These are phyloP conservation scores for Gryon sp. DNA, from an alignment of 1,140 invertebrate species.

Conservation along the genomic window DNA sequence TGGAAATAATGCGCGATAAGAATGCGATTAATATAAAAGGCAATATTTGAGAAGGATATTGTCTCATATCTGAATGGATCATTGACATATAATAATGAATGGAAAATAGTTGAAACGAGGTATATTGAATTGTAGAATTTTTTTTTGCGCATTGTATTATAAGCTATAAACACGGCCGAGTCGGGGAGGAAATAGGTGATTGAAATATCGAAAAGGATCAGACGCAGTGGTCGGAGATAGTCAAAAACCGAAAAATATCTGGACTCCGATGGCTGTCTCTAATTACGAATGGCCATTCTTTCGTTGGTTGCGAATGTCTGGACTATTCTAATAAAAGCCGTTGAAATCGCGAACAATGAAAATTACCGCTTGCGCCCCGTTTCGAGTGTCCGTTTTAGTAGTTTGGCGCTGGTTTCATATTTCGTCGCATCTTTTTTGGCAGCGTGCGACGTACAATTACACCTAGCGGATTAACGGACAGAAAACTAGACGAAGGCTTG, in stretches of 20 bases:
- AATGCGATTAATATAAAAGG: too few species aligned
- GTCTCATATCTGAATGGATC: too few species aligned
- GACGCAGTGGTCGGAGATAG: conserved; percentile 9
- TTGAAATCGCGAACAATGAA: conserved; percentile 55
- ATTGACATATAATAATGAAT: conserved; percentile 5
- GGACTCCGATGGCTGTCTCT: conserved; percentile 52
- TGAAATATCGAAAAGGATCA: conserved; percentile 53
- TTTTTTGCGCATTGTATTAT: neutral
- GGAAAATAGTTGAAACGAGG: conserved; percentile 8
- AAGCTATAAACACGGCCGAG: conserved; percentile 22
- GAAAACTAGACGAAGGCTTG: conserved; percentile 17
- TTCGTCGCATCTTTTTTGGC: conserved; percentile 40
- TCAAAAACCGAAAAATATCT: conserved; percentile 58
- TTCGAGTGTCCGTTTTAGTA: conserved; percentile 50
- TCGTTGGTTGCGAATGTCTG: conserved; percentile 38
- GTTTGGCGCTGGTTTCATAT: conserved; percentile 58
- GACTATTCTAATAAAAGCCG: conserved; percentile 57
- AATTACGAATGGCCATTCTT: conserved; percentile 53
- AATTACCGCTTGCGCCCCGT: conserved; percentile 58
- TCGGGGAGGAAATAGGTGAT: conserved; percentile 44
- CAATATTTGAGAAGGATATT: too few species aligned
- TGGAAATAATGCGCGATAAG: too few species aligned
- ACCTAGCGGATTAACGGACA: conserved; percentile 36
- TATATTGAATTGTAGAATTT: conserved; percentile 19
- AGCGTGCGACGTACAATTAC: conserved; percentile 53